A percentile compares a stretch with the other conserved stretches of the same genome.
Conservation (phyloP, 64 coral and sea anemone species). For the Pocillopora verrucosa region DNA sequence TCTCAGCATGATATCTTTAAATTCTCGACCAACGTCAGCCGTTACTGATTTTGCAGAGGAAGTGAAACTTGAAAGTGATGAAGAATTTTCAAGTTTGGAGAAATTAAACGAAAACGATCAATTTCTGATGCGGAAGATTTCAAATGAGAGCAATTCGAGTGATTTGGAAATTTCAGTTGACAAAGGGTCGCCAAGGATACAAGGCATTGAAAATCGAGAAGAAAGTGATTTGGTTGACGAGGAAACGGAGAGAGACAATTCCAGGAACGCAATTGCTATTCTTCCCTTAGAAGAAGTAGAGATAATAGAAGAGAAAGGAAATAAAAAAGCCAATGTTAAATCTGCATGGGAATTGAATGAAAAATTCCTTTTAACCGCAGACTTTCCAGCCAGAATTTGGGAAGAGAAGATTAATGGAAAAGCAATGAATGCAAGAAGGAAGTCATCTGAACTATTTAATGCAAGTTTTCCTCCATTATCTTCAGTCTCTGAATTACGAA, state of each 20-base stretch:
- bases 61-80: background rate
- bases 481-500: background rate
- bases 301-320: background rate
- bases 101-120: background rate
- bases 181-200: background rate
- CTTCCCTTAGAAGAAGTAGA: background rate
- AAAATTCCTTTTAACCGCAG: conserved; percentile 19
- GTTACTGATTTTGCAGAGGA: background rate
- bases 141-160: background rate
- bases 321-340: background rate
- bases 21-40: conserved; percentile 7
- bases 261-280: background rate
- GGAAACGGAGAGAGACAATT: background rate
- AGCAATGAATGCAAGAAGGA: background rate
- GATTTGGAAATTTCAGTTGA: background rate
- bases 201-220: background rate
- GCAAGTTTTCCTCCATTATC: conserved; percentile 21
- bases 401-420: background rate
- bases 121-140: background rate
- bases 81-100: background rate
- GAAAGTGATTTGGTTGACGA: background rate
- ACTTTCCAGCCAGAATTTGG: conserved; percentile 26
- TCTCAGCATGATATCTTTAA: background rate
- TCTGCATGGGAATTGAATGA: conserved; percentile 25
- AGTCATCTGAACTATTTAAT: conserved; percentile 16